Evolutionary conservation across 2,888 invertebrate genomes (phyloP).

Genomic region (Drosophila neonasuta): DNA sequence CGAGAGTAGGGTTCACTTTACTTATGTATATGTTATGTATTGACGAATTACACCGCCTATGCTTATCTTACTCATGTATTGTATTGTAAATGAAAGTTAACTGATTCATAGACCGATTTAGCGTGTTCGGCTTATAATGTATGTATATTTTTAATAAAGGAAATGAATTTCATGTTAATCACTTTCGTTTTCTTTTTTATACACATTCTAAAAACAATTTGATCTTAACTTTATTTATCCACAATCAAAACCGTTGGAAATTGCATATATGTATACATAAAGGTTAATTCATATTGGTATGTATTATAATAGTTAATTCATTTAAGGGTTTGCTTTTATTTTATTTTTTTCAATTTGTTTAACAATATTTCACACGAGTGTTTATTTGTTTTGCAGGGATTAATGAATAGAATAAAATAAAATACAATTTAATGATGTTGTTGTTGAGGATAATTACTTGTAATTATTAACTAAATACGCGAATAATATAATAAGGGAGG

Average conservation of each 20-base stretch:
- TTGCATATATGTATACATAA: conserved; percentile 32
- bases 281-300: conserved; percentile 50
- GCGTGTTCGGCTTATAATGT: conserved; percentile 48
- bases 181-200: conserved; percentile 9
- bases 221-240: conserved; percentile 67
- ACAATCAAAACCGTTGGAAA: conserved; percentile 44
- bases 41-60: conserved; percentile 19
- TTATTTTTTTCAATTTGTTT: conserved; percentile 50
- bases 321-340: conserved; percentile 25
- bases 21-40: conserved; percentile 9
- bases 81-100: conserved; percentile 62
- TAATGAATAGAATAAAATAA: conserved; percentile 58
- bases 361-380: conserved; percentile 71
- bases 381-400: conserved; percentile 33
- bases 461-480: conserved; percentile 59
- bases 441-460: conserved; percentile 42
- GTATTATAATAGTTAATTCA: conserved; percentile 41
- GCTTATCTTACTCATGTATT: conserved; percentile 28
- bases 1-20: conserved; percentile 18
- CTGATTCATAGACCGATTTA: conserved; percentile 57
- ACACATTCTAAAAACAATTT: conserved; percentile 54
- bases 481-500: conserved; percentile 37
- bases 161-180: conserved; percentile 39
- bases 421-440: conserved; percentile 38
- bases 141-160: conserved; percentile 52